Conservation (phyloP, 2,888 invertebrate genomes). For the Ectropis crepuscularia region DNA sequence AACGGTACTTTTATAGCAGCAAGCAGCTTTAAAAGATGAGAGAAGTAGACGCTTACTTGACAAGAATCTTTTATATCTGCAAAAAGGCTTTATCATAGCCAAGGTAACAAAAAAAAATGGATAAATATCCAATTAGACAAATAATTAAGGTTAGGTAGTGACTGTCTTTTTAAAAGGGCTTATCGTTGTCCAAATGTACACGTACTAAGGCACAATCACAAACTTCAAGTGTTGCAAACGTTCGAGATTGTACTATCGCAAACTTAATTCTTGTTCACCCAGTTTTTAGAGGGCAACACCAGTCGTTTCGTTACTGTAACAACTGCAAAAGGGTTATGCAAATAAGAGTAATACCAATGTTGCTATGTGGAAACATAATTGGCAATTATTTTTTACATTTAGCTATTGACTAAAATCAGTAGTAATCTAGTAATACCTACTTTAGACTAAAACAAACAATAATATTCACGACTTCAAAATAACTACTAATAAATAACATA, state of each 20-base stretch:
- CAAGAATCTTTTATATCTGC: no score
- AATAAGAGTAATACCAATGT: constrained; percentile 43
- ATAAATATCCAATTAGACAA: background rate
- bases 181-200: constrained; percentile 50
- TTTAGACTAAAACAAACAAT: no score
- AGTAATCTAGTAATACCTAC: no score
- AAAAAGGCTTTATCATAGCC: no score
- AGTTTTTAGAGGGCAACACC: constrained; percentile 64
- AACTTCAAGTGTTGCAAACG: constrained; percentile 60
- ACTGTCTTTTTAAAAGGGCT: constrained; percentile 27
- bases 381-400: constrained; percentile 28
- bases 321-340: constrained; percentile 47
- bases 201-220: constrained; percentile 54
- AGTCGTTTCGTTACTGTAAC: constrained; percentile 58
- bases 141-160: constrained; percentile 31
- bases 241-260: constrained; percentile 36
- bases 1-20: no score
- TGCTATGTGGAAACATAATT: constrained; percentile 31
- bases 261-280: constrained; percentile 65
- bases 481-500: no score
- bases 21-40: no score
- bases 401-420: no score
- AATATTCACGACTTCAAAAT: no score
- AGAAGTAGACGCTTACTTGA: no score
- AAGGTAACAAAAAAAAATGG: background rate